These are phyloP conservation scores for Callinectes sapidus DNA, from an alignment of 2,888 invertebrate genomes.

Conservation along the genomic window DNA sequence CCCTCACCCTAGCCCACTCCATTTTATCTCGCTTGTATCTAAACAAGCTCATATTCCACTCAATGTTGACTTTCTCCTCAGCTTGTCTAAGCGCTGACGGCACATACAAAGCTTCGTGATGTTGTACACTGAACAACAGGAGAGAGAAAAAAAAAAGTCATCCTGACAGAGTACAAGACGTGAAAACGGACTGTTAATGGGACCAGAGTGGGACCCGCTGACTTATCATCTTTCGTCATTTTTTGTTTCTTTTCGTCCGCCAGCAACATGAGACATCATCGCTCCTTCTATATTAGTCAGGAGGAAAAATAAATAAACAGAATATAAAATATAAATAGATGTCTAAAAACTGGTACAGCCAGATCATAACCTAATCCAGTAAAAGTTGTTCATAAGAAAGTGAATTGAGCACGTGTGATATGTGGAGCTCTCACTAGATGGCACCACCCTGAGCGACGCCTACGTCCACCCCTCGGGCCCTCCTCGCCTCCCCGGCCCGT, in stretches of 20 bases:
- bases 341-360: background rate
- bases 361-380: background rate
- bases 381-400: slow-evolving; percentile 6
- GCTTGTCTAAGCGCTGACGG: background rate
- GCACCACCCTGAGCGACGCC: slow-evolving; percentile 28
- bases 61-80: background rate
- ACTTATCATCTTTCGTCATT: slow-evolving; percentile 8
- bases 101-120: background rate
- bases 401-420: background rate
- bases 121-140: background rate
- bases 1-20: background rate
- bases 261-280: background rate
- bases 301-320: background rate
- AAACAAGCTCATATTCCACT: background rate
- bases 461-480: slow-evolving; percentile 13
- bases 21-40: background rate
- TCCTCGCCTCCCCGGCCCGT: slow-evolving; percentile 12
- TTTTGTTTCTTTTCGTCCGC: slow-evolving; percentile 6
- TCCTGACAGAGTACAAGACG: background rate
- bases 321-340: background rate
- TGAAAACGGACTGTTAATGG: slow-evolving; percentile 15
- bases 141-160: background rate
- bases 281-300: background rate
- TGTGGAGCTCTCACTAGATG: background rate
- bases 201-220: background rate